Base-by-base conservation (phyloP, 2,888 invertebrate species). In the Macrosiphum euphorbiae region DNA sequence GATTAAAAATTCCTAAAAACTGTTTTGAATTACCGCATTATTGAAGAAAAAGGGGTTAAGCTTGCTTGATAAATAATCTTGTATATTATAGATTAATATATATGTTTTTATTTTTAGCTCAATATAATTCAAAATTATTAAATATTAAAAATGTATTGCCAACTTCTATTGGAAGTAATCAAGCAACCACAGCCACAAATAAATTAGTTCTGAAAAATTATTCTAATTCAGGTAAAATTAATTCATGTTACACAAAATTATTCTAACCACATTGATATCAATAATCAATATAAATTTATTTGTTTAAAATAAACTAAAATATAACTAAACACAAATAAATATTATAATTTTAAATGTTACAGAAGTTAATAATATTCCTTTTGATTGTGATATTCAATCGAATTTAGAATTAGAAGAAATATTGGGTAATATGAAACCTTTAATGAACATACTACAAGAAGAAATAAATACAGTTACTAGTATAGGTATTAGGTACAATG, bases 381-480 rank as follows among this genome's bases (percentile, higher is more conserved):
- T 47, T 28, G 26, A 58, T 35, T 26, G 24, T 26, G 84, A 78
- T 0, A 26, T 55, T 88, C n/a, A 88, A 89, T 24, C 58, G 28
- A 55, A 50, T 85, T 24, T 28, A 20, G 86, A 89, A 89, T 47
- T 94, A 86, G 61, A 86, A 24, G 50, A 47, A 50, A 94, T 94
- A 85, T 61, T 94, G 20, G 93, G 93, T 58, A 90, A 94, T 86
- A 90, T n/a, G 52, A 90, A 94, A 90, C 84, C 89, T 61, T 67
- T 94, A 50, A 84, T 90, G 28, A 86, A 90, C 13, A 35, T 67
- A 85, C 52, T 94, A 50, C 88, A 90, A 90, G 90, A 94, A 35
- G 90, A 90, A 94, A 35, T 47, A 58, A 90, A 50, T 61, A 16
- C 41, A 41, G 20, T 26, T 55, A 13, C 84, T 94, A 89, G 10